Conservation (phyloP, 30 jellyfish, hydroid and myxozoan species). For the Rhopilema esculentum region DNA sequence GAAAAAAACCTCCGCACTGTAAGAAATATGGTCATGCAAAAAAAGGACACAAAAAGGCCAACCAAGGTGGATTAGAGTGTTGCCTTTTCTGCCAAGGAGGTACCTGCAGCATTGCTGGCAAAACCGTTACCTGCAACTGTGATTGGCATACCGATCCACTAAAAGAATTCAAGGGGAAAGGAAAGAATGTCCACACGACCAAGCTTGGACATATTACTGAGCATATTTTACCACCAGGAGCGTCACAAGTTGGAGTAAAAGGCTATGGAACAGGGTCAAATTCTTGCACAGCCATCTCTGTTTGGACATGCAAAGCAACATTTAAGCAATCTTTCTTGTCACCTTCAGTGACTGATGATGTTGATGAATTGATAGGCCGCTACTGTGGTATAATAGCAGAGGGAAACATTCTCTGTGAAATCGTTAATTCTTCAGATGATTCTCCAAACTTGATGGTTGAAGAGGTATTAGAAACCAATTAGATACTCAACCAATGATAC, state of each 20-base stretch:
- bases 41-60: slow-evolving; percentile 10
- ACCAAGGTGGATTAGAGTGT: not conserved
- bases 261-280: slow-evolving; percentile 11
- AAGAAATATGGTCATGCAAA: not conserved
- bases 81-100: slow-evolving; percentile 5
- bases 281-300: slow-evolving; percentile 10
- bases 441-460: slow-evolving; percentile 19
- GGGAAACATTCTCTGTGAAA: not conserved
- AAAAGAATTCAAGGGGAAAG: not conserved
- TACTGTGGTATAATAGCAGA: slow-evolving; percentile 12
- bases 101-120: slow-evolving; percentile 7
- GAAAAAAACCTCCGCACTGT: slow-evolving; percentile 15
- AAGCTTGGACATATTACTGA: not conserved
- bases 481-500: slow-evolving; percentile 13
- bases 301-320: slow-evolving; percentile 6
- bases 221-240: not conserved
- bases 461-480: slow-evolving; percentile 1
- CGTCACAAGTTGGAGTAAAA: slow-evolving; percentile 1
- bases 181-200: no score
- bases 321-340: slow-evolving; percentile 3
- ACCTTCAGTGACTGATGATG: not conserved
- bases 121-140: not conserved
- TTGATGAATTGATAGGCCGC: slow-evolving; percentile 2
- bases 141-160: slow-evolving; percentile 7
- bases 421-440: slow-evolving; percentile 2